These are phyloP conservation scores for Nomia melanderi DNA, from an alignment of 1,140 invertebrate genomes.

Conservation along the genomic window DNA sequence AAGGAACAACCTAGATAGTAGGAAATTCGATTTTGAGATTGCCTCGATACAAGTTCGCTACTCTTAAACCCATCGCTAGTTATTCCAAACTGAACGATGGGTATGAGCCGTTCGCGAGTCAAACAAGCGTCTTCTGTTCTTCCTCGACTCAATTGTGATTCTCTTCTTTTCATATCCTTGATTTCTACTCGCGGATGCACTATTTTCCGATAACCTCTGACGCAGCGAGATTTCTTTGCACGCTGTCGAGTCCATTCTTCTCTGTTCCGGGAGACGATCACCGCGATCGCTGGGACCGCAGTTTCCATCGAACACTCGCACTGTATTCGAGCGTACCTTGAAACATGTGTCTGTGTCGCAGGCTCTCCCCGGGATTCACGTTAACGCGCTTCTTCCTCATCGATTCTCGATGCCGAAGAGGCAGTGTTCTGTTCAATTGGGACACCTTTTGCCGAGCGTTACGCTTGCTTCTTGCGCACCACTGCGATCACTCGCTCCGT, in stretches of 20 bases:
- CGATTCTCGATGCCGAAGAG: neutral
- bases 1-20: neutral
- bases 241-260: neutral
- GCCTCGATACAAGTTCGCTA: neutral
- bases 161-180: neutral
- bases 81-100: neutral
- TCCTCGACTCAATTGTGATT: neutral
- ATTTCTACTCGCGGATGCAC: neutral
- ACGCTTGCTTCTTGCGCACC: neutral
- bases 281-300: neutral
- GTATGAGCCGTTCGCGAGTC: neutral
- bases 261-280: neutral
- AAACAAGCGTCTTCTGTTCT: neutral
- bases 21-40: too few species aligned
- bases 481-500: neutral
- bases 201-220: too few species aligned
- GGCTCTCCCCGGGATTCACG: slow-evolving; percentile 45
- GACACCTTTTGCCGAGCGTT: neutral
- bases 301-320: slow-evolving; percentile 24
- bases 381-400: slow-evolving; percentile 10
- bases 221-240: too few species aligned
- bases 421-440: neutral
- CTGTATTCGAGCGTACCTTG: slow-evolving; percentile 67
- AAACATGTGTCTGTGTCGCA: slow-evolving; percentile 77
- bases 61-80: neutral